Evolutionary conservation across 2,113 vertebrate genomes (phyloP).

Genomic region (Spilogale gracilis): DNA sequence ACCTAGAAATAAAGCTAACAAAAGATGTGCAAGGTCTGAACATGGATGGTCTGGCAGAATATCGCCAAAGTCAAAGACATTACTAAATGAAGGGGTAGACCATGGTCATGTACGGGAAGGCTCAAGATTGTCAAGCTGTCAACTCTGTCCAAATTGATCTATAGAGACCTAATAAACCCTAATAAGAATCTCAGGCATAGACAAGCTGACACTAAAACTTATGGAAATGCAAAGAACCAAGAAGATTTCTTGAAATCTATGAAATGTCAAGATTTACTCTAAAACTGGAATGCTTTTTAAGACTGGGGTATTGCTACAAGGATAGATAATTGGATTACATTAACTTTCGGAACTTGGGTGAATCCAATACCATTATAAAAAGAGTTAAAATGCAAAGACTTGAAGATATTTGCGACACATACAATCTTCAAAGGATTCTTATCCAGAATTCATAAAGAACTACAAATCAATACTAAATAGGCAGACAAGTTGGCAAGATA

Average conservation of each 20-base stretch:
- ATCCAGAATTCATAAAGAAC: conserved; percentile 20
- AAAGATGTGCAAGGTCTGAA: background rate
- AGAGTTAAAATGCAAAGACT: background rate
- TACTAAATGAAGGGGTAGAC: background rate
- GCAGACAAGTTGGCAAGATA: conserved; percentile 13
- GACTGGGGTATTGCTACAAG: background rate
- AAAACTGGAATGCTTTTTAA: background rate
- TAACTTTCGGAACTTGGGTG: background rate
- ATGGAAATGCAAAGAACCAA: background rate
- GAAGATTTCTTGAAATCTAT: background rate
- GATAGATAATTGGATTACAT: background rate
- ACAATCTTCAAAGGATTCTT: background rate
- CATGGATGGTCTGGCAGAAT: background rate
- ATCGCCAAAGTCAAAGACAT: conserved; percentile 13
- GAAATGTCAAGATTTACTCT: background rate
- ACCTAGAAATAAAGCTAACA: conserved; percentile 22
- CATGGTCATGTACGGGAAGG: background rate
- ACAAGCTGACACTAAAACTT: background rate
- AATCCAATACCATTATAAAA: background rate
- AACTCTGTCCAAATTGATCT: background rate
- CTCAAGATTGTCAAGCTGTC: background rate
- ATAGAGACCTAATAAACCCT: background rate
- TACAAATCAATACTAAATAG: background rate
- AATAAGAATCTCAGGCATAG: background rate
- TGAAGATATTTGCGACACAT: background rate